A percentile compares a stretch with the other conserved stretches of the same genome.
These are phyloP conservation scores for Linurgus olivaceus DNA, from an alignment of 2,797 vertebrate species.

Conservation along the genomic window DNA sequence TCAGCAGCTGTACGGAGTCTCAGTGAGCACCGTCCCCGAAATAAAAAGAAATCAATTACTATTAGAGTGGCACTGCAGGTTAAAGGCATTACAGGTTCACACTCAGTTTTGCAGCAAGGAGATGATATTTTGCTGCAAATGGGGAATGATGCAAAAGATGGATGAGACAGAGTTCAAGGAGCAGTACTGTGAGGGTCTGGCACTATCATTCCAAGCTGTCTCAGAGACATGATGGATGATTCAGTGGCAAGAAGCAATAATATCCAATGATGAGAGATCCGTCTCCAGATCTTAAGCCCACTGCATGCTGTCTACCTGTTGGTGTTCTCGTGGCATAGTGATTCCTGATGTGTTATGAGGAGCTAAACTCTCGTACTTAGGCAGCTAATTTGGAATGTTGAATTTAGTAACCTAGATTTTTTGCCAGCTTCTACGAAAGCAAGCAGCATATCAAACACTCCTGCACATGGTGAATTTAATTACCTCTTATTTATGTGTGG, in stretches of 20 bases:
- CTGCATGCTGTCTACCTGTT: constrained; percentile 63
- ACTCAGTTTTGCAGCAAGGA: constrained; percentile 64
- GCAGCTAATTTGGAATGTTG: constrained; percentile 58
- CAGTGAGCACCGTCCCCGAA: constrained; percentile 18
- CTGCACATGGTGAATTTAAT: constrained; percentile 78
- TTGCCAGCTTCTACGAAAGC: constrained; percentile 68
- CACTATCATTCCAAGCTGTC: constrained; percentile 77
- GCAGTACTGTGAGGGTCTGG: constrained; percentile 76
- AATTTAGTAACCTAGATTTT: constrained; percentile 67
- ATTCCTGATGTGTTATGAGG: constrained; percentile 66
- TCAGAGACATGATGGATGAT: constrained; percentile 75
- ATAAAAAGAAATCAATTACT: constrained; percentile 78
- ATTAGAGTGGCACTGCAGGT: constrained; percentile 67
- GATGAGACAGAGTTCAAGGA: constrained; percentile 83
- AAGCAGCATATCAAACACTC: constrained; percentile 67
- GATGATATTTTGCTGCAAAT: constrained; percentile 66
- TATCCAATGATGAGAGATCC: constrained; percentile 74
- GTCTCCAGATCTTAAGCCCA: constrained; percentile 50
- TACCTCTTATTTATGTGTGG: constrained; percentile 76
- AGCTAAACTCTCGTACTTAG: constrained; percentile 54
- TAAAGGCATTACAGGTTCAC: constrained; percentile 71
- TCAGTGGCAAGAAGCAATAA: constrained; percentile 74
- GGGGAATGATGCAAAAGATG: constrained; percentile 76
- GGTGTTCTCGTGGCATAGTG: constrained; percentile 41
- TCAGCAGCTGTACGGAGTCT: neutral